Percentiles rank a stretch among this genome's conserved stretches.
These are phyloP conservation scores for Lindbergichthys nudifrons DNA, from an alignment of 2,797 vertebrate species.

Conservation along the genomic window DNA sequence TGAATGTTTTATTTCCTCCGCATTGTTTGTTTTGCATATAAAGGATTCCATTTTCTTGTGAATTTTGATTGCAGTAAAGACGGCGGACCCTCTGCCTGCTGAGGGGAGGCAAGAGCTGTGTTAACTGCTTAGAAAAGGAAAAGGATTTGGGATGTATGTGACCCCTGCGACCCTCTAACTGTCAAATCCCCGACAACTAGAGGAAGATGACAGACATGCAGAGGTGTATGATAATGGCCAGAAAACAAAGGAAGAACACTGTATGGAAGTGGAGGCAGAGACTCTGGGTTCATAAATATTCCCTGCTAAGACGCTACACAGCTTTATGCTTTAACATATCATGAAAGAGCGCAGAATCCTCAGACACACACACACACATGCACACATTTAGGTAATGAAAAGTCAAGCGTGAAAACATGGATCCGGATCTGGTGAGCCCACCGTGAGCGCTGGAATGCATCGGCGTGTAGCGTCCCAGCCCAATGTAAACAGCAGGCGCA, in stretches of 20 bases:
- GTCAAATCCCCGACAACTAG: conserved; percentile 48
- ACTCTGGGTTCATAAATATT: conserved; percentile 17
- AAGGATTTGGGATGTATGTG: conserved; percentile 47
- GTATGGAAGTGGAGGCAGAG: not conserved
- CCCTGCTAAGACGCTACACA: conserved; percentile 25
- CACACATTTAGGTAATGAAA: conserved; percentile 69
- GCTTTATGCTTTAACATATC: conserved; percentile 24
- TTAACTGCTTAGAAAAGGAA: conserved; percentile 67
- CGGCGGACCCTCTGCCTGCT: conserved; percentile 65
- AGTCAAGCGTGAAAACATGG: conserved; percentile 78
- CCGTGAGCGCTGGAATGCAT: conserved; percentile 81
- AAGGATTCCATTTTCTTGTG: conserved; percentile 85
- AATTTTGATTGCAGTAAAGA: conserved; percentile 82
- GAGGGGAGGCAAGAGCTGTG: conserved; percentile 46
- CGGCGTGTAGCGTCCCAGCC: conserved; percentile 70
- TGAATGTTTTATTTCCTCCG: conserved; percentile 84
- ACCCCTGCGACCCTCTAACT: conserved; percentile 50
- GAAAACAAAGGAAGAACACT: conserved; percentile 36
- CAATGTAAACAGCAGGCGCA: conserved; percentile 81
- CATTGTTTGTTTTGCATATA: conserved; percentile 88
- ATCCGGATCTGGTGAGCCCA: conserved; percentile 80
- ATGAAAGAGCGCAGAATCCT: conserved; percentile 26
- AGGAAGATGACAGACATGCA: conserved; percentile 39
- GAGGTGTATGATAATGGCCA: conserved; percentile 37
- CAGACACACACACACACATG: conserved; percentile 51